Conservation (phyloP, 2,113 vertebrate species). For the Oncorhynchus tshawytscha region DNA sequence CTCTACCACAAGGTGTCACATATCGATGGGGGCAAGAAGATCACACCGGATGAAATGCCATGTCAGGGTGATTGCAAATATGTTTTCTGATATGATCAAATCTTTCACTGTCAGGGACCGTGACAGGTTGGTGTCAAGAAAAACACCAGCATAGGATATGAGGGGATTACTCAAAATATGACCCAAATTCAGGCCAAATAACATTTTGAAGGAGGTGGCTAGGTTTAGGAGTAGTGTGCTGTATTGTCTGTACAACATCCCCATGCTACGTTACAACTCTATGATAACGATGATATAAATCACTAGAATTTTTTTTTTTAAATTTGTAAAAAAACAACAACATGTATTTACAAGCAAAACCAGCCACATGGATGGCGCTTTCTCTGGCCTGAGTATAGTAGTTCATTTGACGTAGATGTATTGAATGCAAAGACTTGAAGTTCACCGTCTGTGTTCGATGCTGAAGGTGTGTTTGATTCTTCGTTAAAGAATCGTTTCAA, state of each 20-base stretch:
- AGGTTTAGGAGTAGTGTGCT: too few relatives aligned
- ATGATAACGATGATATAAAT: constrained; percentile 22
- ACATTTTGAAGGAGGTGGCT: too few relatives aligned
- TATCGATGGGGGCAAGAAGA: neutral
- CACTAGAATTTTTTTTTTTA: constrained; percentile 65
- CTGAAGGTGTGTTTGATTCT: neutral
- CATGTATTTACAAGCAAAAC: constrained; percentile 87
- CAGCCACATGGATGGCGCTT: constrained; percentile 51
- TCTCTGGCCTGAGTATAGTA: constrained; percentile 21
- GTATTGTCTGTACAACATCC: too few relatives aligned
- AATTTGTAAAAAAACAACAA: too few relatives aligned
- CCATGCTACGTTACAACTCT: too few relatives aligned
- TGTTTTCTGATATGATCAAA: constrained; percentile 11
- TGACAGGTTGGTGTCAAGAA: neutral
- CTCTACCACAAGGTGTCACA: neutral
- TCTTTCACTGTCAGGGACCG: constrained; percentile 42
- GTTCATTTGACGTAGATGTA: constrained; percentile 12
- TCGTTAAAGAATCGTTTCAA: constrained; percentile 1
- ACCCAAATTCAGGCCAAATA: too few relatives aligned
- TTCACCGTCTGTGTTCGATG: constrained; percentile 21
- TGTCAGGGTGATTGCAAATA: neutral
- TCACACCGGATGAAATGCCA: neutral
- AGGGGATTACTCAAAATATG: too few relatives aligned
- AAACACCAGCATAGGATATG: too few relatives aligned
- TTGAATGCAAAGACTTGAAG: too few relatives aligned